A percentile compares a stretch with the other conserved stretches of the same genome.
These are phyloP conservation scores for Aegypius monachus DNA, from an alignment of 2,113 vertebrate species.

Conservation along the genomic window DNA sequence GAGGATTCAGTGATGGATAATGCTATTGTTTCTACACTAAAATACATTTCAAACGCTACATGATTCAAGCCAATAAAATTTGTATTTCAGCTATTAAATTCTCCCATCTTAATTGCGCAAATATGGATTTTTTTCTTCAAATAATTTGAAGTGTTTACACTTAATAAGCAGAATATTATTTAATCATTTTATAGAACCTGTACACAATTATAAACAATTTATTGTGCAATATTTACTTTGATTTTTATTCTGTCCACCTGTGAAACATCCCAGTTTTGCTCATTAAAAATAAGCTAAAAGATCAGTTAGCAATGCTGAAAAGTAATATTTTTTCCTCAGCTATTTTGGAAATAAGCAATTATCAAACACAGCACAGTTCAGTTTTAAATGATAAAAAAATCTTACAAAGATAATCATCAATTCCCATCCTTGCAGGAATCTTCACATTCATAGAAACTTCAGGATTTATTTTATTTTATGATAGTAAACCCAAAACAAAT, in stretches of 20 bases:
- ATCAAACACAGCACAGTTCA: not conserved
- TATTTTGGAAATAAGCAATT: not conserved
- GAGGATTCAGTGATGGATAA: not conserved
- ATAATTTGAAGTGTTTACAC: constrained; percentile 34
- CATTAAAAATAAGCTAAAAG: constrained; percentile 4
- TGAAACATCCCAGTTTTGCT: constrained; percentile 17
- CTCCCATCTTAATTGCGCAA: constrained; percentile 3
- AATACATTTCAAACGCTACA: not conserved
- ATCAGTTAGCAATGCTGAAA: constrained; percentile 19
- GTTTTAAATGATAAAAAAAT: constrained; percentile 5
- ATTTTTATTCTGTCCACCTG: constrained; percentile 41
- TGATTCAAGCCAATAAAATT: constrained; percentile 7
- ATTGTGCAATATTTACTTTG: not conserved
- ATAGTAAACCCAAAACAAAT: not conserved
- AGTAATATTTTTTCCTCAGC: constrained; percentile 2
- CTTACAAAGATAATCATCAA: not conserved
- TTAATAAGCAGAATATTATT: constrained; percentile 33
- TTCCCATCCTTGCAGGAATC: not conserved
- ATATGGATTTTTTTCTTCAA: constrained; percentile 31
- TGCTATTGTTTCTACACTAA: constrained; percentile 16
- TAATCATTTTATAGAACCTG: constrained; percentile 36
- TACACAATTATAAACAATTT: constrained; percentile 33
- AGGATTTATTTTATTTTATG: constrained; percentile 18
- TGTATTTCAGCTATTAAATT: not conserved
- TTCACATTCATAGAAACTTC: constrained; percentile 7